A percentile compares a stretch with the other conserved stretches of the same genome.
These are phyloP conservation scores for Marasmarcha lunaedactyla DNA, from an alignment of 2,888 invertebrate genomes.

Conservation along the genomic window DNA sequence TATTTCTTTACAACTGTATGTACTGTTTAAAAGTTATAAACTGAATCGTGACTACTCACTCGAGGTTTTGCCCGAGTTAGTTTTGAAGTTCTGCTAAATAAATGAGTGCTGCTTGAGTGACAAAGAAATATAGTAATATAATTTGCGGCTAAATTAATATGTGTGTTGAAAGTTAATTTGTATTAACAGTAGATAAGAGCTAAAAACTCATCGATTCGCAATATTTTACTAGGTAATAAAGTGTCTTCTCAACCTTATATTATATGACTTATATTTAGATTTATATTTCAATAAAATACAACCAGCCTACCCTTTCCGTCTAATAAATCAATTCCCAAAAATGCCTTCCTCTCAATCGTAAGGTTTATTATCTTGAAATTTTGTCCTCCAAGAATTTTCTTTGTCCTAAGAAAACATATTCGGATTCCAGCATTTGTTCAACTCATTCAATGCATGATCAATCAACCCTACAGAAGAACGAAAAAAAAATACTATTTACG, in stretches of 20 bases:
- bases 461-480: not conserved
- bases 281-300: too few species aligned
- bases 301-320: too few species aligned
- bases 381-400: constrained; percentile 1
- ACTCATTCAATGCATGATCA: not conserved
- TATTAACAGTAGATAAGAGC: too few species aligned
- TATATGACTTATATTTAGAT: too few species aligned
- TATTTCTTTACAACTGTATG: constrained; percentile 15
- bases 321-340: too few species aligned
- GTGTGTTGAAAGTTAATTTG: too few species aligned
- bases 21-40: constrained; percentile 20
- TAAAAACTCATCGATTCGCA: too few species aligned
- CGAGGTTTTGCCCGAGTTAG: constrained; percentile 44
- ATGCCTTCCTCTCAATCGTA: too few species aligned
- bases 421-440: not conserved
- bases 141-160: too few species aligned
- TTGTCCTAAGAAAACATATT: too few species aligned
- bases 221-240: too few species aligned
- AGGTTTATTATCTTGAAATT: constrained; percentile 4
- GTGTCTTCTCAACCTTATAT: too few species aligned
- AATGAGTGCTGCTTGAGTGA: constrained; percentile 50
- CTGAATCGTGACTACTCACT: constrained; percentile 36
- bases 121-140: constrained; percentile 29
- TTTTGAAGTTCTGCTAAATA: constrained; percentile 46
- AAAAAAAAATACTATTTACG: not conserved